phyloP scores from a whole-genome alignment of 2,888 invertebrate species.

The Plutella xylostella region DNA sequence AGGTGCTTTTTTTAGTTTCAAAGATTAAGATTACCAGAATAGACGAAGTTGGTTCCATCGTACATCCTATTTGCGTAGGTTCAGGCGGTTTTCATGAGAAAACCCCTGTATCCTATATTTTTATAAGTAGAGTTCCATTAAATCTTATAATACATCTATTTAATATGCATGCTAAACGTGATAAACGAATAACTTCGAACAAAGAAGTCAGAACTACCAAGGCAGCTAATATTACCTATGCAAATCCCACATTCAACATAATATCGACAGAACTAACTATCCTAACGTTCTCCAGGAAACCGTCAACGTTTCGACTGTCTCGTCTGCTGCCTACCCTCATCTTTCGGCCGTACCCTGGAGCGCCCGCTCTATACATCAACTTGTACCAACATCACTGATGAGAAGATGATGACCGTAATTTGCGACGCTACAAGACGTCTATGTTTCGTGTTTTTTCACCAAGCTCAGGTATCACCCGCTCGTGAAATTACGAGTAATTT shows the following conservation, averaged over 20 bases:
- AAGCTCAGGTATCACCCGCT: conserved; percentile 65
- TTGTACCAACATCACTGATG: conserved; percentile 64
- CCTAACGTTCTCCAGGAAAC: background rate
- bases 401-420: conserved; percentile 70
- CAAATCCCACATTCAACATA: too few species aligned
- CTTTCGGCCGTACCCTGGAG: conserved; percentile 30
- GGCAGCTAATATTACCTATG: too few species aligned
- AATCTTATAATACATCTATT: too few species aligned
- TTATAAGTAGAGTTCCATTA: too few species aligned
- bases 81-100: too few species aligned
- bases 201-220: too few species aligned
- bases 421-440: conserved; percentile 70
- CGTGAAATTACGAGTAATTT: conserved; percentile 68
- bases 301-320: background rate
- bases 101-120: too few species aligned
- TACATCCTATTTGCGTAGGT: too few species aligned
- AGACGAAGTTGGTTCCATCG: too few species aligned
- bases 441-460: conserved; percentile 68
- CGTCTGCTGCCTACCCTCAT: background rate
- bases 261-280: too few species aligned
- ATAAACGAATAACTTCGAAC: too few species aligned
- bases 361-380: conserved; percentile 59
- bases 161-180: too few species aligned
- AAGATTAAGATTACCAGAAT: conserved; percentile 22
- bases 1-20: conserved; percentile 40